These are phyloP conservation scores for Oxyruncus cristatus DNA, from an alignment of 2,113 vertebrate species.

Conservation along the genomic window DNA sequence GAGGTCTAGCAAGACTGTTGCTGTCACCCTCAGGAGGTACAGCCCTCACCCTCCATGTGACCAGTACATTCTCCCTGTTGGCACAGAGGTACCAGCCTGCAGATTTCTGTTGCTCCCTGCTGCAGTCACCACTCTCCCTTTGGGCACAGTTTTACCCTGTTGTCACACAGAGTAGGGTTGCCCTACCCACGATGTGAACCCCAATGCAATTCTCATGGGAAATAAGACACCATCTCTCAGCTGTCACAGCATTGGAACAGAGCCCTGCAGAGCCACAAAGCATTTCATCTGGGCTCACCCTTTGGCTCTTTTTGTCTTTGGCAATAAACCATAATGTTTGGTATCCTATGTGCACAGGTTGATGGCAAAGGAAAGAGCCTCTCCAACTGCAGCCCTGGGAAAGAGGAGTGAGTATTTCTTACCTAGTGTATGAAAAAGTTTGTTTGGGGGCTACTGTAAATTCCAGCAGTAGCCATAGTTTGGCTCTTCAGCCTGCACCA, in stretches of 20 bases:
- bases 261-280: not conserved
- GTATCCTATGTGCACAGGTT: not conserved
- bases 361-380: not conserved
- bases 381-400: not conserved
- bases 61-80: not conserved
- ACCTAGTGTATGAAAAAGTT: not conserved
- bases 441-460: not conserved
- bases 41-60: not conserved
- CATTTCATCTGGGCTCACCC: not conserved
- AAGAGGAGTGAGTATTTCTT: not conserved
- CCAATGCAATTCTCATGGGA: not conserved
- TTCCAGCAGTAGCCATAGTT: not conserved
- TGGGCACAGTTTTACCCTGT: not conserved
- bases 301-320: not conserved
- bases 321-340: not conserved
- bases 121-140: not conserved
- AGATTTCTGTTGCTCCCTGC: not conserved
- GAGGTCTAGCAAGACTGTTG: not conserved
- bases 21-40: not conserved
- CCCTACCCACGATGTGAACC: not conserved
- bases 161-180: accelerated
- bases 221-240: not conserved
- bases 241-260: not conserved
- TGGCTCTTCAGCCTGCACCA: not conserved
- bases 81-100: not conserved